phyloP scores from a whole-genome alignment of 64 coral and sea anemone genomes.

The Platygyra sinensis region DNA sequence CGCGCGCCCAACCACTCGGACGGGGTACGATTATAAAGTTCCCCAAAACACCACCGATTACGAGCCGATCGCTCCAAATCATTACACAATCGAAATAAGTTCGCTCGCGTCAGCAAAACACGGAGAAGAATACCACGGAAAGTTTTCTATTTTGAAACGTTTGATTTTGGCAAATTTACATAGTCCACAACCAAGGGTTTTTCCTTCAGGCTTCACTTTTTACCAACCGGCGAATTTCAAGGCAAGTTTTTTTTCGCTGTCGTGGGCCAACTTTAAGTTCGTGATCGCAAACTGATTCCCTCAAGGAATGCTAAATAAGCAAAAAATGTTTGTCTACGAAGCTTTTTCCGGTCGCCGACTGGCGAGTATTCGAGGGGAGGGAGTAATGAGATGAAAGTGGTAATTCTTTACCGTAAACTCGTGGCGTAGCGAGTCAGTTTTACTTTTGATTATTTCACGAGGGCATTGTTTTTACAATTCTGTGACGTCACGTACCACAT shows the following conservation, averaged over 20 bases:
- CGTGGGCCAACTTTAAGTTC: neutral
- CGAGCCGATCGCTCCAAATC: neutral
- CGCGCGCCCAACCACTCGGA: neutral
- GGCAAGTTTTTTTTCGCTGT: slow-evolving; percentile 41
- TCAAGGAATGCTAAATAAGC: slow-evolving; percentile 22
- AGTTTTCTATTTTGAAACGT: slow-evolving; percentile 51
- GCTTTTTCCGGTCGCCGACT: slow-evolving; percentile 44
- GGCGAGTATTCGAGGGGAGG: slow-evolving; percentile 37
- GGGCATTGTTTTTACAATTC: slow-evolving; percentile 99
- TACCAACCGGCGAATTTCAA: slow-evolving; percentile 58
- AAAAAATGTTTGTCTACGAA: slow-evolving; percentile 34
- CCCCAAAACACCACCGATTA: neutral
- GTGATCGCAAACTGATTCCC: slow-evolving; percentile 9
- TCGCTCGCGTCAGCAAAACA: neutral
- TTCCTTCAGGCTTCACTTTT: slow-evolving; percentile 73
- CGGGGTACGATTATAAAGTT: neutral
- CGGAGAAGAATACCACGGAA: neutral
- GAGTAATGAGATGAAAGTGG: slow-evolving; percentile 68
- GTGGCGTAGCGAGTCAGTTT: slow-evolving; percentile 98
- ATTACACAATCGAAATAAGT: slow-evolving; percentile 16
- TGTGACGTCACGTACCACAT: slow-evolving; percentile 99
- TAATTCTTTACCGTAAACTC: slow-evolving; percentile 87
- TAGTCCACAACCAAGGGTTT: slow-evolving; percentile 67
- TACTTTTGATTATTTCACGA: slow-evolving; percentile 99
- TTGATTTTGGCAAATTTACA: slow-evolving; percentile 61